These are phyloP conservation scores for Myotis pilosus DNA, from an alignment of 2,797 vertebrate genomes.

Conservation along the genomic window DNA sequence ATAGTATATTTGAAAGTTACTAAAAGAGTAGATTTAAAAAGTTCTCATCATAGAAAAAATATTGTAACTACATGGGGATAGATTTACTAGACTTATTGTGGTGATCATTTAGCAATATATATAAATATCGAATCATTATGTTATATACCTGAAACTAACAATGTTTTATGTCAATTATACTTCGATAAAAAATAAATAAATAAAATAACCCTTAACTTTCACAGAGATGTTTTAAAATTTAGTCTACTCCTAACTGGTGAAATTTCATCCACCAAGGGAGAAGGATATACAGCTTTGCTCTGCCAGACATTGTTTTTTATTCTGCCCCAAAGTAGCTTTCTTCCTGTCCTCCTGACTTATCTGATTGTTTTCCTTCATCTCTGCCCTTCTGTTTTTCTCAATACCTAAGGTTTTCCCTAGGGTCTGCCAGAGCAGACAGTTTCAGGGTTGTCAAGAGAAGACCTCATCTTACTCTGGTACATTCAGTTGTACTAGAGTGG, in stretches of 20 bases:
- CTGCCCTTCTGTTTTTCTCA: background rate
- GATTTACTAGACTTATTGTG: background rate
- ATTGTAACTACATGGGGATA: background rate
- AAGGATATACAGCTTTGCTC: background rate
- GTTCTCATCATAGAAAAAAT: background rate
- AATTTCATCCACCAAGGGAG: background rate
- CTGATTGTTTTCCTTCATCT: background rate
- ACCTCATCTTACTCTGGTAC: background rate
- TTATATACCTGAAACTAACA: background rate
- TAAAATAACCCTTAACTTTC: background rate
- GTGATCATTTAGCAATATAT: background rate
- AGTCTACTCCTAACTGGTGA: background rate
- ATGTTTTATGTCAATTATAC: background rate
- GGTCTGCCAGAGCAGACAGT: background rate
- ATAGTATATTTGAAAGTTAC: background rate
- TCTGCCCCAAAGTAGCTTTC: background rate
- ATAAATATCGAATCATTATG: background rate
- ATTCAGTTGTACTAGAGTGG: background rate
- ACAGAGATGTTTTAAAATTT: background rate
- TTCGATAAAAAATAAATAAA: background rate
- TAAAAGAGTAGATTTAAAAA: background rate
- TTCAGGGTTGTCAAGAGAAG: background rate
- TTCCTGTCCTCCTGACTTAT: background rate
- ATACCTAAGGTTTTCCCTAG: background rate
- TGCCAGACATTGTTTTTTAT: background rate